Conservation (phyloP, 2,888 invertebrate species). For the Polyommatus iphigenia region DNA sequence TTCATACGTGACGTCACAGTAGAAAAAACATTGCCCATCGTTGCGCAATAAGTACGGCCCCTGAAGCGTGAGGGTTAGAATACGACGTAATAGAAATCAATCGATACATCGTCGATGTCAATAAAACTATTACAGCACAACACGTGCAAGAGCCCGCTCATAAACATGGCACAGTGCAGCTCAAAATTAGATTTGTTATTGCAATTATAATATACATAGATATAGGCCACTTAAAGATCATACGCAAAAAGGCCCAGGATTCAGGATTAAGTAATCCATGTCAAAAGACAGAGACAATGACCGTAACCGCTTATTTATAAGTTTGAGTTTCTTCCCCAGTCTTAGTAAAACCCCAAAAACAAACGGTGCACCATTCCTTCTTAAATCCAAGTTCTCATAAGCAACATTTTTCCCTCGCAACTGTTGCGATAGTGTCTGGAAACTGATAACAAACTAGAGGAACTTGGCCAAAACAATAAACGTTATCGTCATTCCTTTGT, state of each 20-base stretch:
- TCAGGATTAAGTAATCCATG: too few relatives aligned
- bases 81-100: background rate
- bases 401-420: background rate
- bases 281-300: too few relatives aligned
- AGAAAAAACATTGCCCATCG: constrained; percentile 12
- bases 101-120: constrained; percentile 10
- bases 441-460: background rate
- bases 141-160: background rate
- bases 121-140: background rate
- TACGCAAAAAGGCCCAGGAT: too few relatives aligned
- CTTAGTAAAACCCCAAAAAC: background rate
- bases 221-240: too few relatives aligned
- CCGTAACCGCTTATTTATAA: too few relatives aligned
- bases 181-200: background rate
- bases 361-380: background rate
- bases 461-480: background rate
- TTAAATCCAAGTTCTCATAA: background rate
- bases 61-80: constrained; percentile 14
- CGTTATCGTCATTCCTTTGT: background rate
- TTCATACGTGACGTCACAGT: background rate
- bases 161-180: background rate
- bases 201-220: too few relatives aligned
- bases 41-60: background rate
- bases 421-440: background rate
- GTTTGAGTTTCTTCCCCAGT: too few relatives aligned